Conservation (phyloP, 1,140 invertebrate genomes). For the Coenobita brevimanus region DNA sequence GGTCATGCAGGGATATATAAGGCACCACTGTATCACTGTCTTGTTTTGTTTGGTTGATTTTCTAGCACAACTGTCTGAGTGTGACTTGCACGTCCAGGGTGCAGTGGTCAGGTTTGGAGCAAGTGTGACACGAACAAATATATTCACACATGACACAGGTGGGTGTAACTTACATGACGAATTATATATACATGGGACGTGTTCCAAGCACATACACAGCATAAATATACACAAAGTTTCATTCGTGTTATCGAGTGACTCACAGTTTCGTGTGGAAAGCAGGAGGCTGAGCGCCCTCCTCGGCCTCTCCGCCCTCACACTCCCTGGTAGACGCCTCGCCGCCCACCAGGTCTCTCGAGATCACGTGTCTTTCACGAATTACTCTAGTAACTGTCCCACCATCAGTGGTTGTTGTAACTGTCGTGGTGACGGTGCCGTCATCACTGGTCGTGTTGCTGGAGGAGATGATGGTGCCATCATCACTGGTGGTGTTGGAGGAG, state of each 20-base stretch:
- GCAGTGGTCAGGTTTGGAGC: not conserved
- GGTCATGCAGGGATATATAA: slow-evolving; percentile 15
- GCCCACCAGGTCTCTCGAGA: slow-evolving; percentile 29
- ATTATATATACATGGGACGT: slow-evolving; percentile 40
- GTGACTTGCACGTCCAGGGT: slow-evolving; percentile 7
- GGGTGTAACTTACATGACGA: slow-evolving; percentile 61
- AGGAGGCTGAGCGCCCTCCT: not conserved
- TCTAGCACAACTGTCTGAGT: not conserved
- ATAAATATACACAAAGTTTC: slow-evolving; percentile 51
- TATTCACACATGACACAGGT: slow-evolving; percentile 20
- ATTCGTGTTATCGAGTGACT: slow-evolving; percentile 51
- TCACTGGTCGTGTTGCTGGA: slow-evolving; percentile 5
- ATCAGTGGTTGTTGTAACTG: slow-evolving; percentile 38
- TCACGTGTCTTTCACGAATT: slow-evolving; percentile 49
- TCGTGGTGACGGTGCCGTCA: slow-evolving; percentile 10
- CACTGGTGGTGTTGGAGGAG: slow-evolving; percentile 10
- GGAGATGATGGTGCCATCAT: not conserved
- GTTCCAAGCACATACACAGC: slow-evolving; percentile 55
- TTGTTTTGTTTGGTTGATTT: not conserved
- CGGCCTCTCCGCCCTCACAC: slow-evolving; percentile 49
- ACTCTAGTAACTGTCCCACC: slow-evolving; percentile 50
- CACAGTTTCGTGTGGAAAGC: slow-evolving; percentile 41
- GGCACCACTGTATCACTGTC: slow-evolving; percentile 3
- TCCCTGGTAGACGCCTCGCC: slow-evolving; percentile 22
- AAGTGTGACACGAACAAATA: not conserved